These are phyloP conservation scores for Perccottus glenii DNA, from an alignment of 2,113 vertebrate species.

Conservation along the genomic window DNA sequence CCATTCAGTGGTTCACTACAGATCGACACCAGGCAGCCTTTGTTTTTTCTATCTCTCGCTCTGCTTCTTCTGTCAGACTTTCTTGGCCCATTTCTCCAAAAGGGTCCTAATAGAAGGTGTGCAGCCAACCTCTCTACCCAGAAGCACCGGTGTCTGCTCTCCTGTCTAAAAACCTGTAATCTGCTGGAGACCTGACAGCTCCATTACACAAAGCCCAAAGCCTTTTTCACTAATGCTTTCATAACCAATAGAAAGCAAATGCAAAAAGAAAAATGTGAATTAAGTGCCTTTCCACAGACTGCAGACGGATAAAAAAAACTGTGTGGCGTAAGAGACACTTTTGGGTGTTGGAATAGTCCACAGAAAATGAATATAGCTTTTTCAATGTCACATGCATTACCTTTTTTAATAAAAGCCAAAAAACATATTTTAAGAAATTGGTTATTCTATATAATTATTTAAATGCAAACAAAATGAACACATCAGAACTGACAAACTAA, in stretches of 20 bases:
- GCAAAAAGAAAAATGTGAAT: background rate
- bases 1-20: constrained; percentile 36
- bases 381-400: too few relatives aligned
- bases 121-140: constrained; percentile 18
- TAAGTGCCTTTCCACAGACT: background rate
- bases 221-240: background rate
- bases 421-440: too few relatives aligned
- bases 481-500: too few relatives aligned
- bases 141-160: constrained; percentile 22
- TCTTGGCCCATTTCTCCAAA: constrained; percentile 11
- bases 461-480: too few relatives aligned
- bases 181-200: constrained; percentile 41
- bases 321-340: background rate
- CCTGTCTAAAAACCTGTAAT: constrained; percentile 43
- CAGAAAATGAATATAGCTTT: background rate
- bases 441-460: too few relatives aligned
- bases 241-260: background rate
- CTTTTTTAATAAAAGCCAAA: too few relatives aligned
- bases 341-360: background rate
- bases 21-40: constrained; percentile 15
- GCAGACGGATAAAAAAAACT: background rate
- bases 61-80: constrained; percentile 7
- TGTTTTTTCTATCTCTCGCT: constrained; percentile 20
- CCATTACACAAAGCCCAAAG: constrained; percentile 30
- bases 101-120: constrained; percentile 16